Conservation (phyloP, 2,113 vertebrate genomes). For the Podarcis raffonei region DNA sequence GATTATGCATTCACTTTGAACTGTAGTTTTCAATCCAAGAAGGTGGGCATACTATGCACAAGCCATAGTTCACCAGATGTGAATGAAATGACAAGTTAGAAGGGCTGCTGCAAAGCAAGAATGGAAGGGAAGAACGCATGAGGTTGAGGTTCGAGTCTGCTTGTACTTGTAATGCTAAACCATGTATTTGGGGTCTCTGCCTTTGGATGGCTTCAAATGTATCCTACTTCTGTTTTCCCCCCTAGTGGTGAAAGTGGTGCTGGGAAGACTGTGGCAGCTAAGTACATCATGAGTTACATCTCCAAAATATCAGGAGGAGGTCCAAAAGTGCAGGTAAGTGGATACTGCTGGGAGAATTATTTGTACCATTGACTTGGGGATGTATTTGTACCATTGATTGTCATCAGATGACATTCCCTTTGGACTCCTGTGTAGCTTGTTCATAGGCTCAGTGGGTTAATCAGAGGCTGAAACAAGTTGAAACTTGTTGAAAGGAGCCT, state of each 20-base stretch:
- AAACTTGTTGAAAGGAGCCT: not conserved
- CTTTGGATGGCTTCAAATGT: not conserved
- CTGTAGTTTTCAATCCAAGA: not conserved
- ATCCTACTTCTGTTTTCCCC: constrained; percentile 48
- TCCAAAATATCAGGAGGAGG: constrained; percentile 96
- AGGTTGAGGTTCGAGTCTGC: not conserved
- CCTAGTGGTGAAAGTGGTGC: constrained; percentile 93
- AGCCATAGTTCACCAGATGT: not conserved
- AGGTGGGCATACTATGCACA: not conserved
- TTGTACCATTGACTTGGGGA: too few relatives aligned
- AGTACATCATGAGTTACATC: constrained; percentile 96
- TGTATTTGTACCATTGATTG: not conserved
- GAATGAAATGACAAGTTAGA: not conserved
- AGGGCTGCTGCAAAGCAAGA: too few relatives aligned
- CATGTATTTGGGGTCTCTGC: not conserved
- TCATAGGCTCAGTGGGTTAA: not conserved
- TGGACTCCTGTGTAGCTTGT: not conserved
- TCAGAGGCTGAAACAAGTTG: not conserved
- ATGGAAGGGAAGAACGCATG: not conserved
- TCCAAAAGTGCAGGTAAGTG: constrained; percentile 91
- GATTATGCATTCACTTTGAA: not conserved
- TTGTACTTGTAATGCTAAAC: not conserved
- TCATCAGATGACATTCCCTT: not conserved
- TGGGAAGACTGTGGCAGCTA: constrained; percentile 96
- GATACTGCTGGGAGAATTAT: not conserved